Evolutionary conservation across 2,797 vertebrate genomes (phyloP).

Genomic region (Squalus acanthias): DNA sequence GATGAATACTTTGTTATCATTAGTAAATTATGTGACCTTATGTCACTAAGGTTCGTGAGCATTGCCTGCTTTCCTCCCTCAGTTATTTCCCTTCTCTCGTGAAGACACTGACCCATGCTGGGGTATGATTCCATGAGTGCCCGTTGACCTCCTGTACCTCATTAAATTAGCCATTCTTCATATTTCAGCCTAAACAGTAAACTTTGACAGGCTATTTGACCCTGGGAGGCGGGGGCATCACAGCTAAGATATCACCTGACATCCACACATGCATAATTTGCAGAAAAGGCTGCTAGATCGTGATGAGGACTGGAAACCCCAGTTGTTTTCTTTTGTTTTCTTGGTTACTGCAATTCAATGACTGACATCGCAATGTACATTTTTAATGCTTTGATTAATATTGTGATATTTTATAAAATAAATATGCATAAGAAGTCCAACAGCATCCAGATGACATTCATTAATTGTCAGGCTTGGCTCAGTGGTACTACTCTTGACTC

Average conservation of each 20-base stretch:
- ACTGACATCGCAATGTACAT: background rate
- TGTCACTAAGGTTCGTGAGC: background rate
- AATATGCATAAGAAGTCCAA: background rate
- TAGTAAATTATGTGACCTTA: background rate
- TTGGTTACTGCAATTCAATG: background rate
- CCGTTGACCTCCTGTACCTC: background rate
- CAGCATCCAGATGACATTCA: background rate
- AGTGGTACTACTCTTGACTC: background rate
- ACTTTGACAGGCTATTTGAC: background rate
- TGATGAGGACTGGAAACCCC: background rate
- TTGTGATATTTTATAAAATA: background rate
- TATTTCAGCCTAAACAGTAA: background rate
- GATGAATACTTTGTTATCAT: background rate
- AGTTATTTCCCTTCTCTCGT: background rate
- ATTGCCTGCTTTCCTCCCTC: background rate
- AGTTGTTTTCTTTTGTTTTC: background rate
- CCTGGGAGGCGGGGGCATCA: too few relatives aligned
- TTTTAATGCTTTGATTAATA: background rate
- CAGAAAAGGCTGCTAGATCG: background rate
- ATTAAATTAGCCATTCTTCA: background rate
- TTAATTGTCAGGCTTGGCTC: background rate
- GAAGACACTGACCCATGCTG: background rate
- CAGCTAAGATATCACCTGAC: background rate
- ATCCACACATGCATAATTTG: background rate
- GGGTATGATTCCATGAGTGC: background rate